phyloP scores from a whole-genome alignment of 2,113 vertebrate species.

The Apistogramma diplotaenia region DNA sequence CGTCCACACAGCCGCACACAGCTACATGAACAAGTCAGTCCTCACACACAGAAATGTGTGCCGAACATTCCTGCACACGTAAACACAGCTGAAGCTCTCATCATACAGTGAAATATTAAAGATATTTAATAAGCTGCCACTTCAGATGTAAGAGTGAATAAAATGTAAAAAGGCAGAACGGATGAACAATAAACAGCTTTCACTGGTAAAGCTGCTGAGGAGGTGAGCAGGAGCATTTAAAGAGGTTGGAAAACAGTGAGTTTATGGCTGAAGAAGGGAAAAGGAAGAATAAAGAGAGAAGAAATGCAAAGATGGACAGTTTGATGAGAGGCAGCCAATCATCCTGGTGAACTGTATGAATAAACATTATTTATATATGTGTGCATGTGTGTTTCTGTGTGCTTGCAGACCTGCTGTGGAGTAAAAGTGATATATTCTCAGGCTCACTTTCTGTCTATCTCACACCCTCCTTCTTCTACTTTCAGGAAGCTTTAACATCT shows the following conservation, averaged over 20 bases:
- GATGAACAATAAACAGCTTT: no score
- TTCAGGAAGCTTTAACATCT: conserved; percentile 72
- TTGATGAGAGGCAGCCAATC: neutral
- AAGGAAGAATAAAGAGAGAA: neutral
- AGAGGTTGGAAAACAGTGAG: neutral
- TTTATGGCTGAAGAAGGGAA: neutral
- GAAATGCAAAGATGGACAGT: neutral
- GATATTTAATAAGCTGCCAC: no score
- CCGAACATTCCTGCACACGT: no score
- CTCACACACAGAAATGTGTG: no score
- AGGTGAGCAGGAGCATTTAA: neutral
- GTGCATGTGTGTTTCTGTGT: neutral
- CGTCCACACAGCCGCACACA: neutral
- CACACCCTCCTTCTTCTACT: conserved; percentile 34
- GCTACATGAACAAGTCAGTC: neutral
- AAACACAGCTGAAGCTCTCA: no score
- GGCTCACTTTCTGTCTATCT: neutral
- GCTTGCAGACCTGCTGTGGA: neutral
- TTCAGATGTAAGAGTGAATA: no score
- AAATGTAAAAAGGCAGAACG: no score
- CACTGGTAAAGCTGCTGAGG: no score
- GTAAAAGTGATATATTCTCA: conserved; percentile 8
- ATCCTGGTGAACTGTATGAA: neutral
- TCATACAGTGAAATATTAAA: no score
- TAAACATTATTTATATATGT: neutral